Evolutionary conservation across 2,113 vertebrate genomes (phyloP).

Genomic region (Parus major): DNA sequence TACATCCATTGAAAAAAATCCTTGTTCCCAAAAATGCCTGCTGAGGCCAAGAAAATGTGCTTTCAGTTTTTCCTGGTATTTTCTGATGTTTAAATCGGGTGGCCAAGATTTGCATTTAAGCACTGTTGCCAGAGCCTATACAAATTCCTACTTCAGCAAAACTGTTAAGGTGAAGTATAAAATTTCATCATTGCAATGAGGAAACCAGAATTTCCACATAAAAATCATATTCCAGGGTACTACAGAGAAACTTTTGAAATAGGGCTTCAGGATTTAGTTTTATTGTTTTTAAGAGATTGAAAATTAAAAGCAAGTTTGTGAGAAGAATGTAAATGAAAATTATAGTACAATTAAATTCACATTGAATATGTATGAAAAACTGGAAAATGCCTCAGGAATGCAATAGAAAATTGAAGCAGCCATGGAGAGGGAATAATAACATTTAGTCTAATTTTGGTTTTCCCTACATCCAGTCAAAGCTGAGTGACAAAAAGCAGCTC

Average conservation of each 20-base stretch:
- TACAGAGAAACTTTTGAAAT: not conserved
- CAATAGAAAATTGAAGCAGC: not conserved
- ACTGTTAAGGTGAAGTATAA: not conserved
- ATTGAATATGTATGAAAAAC: not conserved
- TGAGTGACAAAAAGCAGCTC: not conserved
- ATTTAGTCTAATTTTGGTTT: not conserved
- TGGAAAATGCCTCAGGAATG: not conserved
- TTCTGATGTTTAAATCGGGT: constrained; percentile 10
- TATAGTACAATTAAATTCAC: not conserved
- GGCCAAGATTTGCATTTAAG: not conserved
- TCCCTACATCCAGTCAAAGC: not conserved
- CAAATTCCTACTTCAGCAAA: not conserved
- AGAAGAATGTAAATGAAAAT: not conserved
- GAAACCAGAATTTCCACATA: not conserved
- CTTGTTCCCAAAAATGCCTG: not conserved
- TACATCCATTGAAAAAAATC: constrained; percentile 2
- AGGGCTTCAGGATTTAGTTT: not conserved
- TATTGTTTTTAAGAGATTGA: not conserved
- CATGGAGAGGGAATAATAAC: not conserved
- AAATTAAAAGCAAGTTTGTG: not conserved
- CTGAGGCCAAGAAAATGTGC: constrained; percentile 28
- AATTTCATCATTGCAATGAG: not conserved
- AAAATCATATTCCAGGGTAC: not conserved
- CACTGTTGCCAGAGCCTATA: not conserved
- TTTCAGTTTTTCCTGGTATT: constrained; percentile 49